phyloP scores from a whole-genome alignment of 2,113 vertebrate genomes.

The Tonatia bakeri region DNA sequence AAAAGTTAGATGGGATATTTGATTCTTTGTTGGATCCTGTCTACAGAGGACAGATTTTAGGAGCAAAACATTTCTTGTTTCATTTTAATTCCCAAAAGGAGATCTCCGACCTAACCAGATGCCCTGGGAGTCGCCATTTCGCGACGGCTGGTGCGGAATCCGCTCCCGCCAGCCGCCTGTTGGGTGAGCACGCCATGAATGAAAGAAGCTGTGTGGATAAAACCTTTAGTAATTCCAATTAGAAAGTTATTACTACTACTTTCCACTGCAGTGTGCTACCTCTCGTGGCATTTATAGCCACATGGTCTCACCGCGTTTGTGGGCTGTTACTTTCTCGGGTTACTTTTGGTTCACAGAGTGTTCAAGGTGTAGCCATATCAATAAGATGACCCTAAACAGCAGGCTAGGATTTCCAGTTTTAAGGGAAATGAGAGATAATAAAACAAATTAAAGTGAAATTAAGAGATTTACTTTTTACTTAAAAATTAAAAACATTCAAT shows the following conservation, averaged over 20 bases:
- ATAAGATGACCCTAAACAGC: not conserved
- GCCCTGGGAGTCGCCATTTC: constrained; percentile 49
- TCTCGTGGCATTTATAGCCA: not conserved
- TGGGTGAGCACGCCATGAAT: constrained; percentile 44
- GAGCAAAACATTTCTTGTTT: constrained; percentile 62
- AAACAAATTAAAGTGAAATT: not conserved
- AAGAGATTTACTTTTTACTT: constrained; percentile 2
- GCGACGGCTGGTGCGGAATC: constrained; percentile 3
- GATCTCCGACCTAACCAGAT: constrained; percentile 50
- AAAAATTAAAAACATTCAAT: not conserved
- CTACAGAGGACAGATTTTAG: constrained; percentile 63
- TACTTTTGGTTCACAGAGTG: not conserved
- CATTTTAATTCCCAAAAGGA: constrained; percentile 50
- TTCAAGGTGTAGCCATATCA: not conserved
- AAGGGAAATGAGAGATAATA: not conserved
- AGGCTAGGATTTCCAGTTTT: not conserved
- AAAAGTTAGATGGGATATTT: constrained; percentile 71
- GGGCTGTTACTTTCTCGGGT: not conserved
- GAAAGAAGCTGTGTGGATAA: constrained; percentile 34
- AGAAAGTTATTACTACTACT: not conserved
- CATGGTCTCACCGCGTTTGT: not conserved
- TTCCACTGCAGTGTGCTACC: not conserved
- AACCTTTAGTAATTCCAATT: constrained; percentile 5
- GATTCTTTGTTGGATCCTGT: constrained; percentile 64
- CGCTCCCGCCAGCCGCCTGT: constrained; percentile 20